Conservation (phyloP, 2,797 vertebrate species). For the Masticophis lateralis region DNA sequence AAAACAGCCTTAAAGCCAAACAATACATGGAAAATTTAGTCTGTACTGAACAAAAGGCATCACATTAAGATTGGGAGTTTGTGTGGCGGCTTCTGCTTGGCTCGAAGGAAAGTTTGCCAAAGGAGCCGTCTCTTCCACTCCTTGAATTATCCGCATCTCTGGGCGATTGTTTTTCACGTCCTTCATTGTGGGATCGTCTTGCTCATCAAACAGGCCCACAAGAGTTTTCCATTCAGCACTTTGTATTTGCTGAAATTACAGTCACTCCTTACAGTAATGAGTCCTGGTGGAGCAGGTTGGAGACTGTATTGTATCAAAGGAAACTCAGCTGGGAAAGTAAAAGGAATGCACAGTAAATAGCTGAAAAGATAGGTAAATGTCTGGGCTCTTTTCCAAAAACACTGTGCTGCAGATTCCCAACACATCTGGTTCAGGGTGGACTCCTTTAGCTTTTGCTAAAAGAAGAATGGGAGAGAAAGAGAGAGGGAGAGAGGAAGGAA, state of each 20-base stretch:
- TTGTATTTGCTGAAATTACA: slow-evolving; percentile 55
- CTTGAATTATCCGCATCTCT: slow-evolving; percentile 48
- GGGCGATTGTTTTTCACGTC: slow-evolving; percentile 59
- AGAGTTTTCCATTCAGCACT: slow-evolving; percentile 56
- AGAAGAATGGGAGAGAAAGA: slow-evolving; percentile 14
- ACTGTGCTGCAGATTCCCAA: slow-evolving; percentile 86
- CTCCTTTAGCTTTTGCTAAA: slow-evolving; percentile 66
- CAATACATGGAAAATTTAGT: slow-evolving; percentile 34
- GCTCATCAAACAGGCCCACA: slow-evolving; percentile 43
- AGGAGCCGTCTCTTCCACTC: slow-evolving; percentile 48
- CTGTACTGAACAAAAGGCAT: slow-evolving; percentile 52
- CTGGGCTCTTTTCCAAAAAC: slow-evolving; percentile 82
- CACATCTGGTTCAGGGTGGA: slow-evolving; percentile 94
- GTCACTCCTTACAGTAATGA: slow-evolving; percentile 56
- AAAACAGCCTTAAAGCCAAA: slow-evolving; percentile 28
- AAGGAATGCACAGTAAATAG: slow-evolving; percentile 87
- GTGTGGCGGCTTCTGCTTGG: slow-evolving; percentile 45
- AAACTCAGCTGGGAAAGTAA: slow-evolving; percentile 85
- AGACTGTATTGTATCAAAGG: slow-evolving; percentile 67
- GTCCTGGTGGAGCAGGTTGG: slow-evolving; percentile 62
- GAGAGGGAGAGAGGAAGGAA: slow-evolving; percentile 35
- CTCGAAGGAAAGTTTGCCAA: slow-evolving; percentile 27
- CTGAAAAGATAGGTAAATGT: slow-evolving; percentile 92
- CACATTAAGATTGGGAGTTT: background rate
- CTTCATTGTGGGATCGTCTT: slow-evolving; percentile 50